phyloP scores from a whole-genome alignment of 2,113 vertebrate species.

The Perccottus glenii region DNA sequence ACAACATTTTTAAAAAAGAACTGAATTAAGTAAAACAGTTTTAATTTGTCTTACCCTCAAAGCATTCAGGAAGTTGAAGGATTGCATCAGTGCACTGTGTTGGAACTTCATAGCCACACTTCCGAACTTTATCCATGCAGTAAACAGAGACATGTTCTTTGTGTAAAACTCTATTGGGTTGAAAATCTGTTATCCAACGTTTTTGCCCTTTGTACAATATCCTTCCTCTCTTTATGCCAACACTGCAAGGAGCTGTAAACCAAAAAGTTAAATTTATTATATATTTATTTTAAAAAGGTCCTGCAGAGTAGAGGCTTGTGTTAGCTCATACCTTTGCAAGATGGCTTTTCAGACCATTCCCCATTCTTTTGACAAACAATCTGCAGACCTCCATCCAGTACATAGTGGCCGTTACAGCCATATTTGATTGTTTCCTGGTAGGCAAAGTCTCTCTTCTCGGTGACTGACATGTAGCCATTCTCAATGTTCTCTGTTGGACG shows the following conservation, averaged over 20 bases:
- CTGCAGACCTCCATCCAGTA: conserved; percentile 39
- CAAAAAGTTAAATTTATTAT: background rate
- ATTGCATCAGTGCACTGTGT: conserved; percentile 60
- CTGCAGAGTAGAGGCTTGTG: background rate
- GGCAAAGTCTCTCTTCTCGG: conserved; percentile 1
- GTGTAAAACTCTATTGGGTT: conserved; percentile 45
- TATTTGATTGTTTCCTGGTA: conserved; percentile 61
- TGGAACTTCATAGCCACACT: conserved; percentile 56
- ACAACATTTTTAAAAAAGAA: background rate
- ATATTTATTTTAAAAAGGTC: background rate
- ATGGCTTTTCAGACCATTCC: conserved; percentile 68
- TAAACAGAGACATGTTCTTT: conserved; percentile 58
- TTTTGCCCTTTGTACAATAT: conserved; percentile 56
- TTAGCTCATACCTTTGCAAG: conserved; percentile 62
- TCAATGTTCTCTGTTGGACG: conserved; percentile 54
- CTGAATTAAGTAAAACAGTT: background rate
- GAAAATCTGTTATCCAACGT: conserved; percentile 47
- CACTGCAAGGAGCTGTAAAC: conserved; percentile 51
- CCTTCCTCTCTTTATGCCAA: conserved; percentile 42
- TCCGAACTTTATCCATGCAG: conserved; percentile 48
- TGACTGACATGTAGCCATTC: conserved; percentile 53
- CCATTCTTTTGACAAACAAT: conserved; percentile 58
- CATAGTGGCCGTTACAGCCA: conserved; percentile 53
- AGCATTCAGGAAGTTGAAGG: conserved; percentile 64
- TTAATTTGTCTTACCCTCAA: conserved; percentile 47